Evolutionary conservation across 1,140 invertebrate genomes (phyloP), one percentile per base, ranked within the genome.

Genomic region (Tribolium castaneum): DNA sequence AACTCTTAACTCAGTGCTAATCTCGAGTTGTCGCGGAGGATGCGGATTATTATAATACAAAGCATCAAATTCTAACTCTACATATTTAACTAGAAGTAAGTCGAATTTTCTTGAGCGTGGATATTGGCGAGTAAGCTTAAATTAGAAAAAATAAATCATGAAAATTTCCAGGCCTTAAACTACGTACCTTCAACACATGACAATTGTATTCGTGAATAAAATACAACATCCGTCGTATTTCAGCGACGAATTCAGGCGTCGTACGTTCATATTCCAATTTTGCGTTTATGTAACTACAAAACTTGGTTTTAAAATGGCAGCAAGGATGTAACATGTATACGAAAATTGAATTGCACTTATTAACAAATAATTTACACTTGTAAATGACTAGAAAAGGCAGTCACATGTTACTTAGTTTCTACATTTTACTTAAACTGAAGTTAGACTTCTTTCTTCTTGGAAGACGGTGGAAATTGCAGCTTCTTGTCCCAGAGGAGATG

Each of bases 151-250:
- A 30, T 3, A 30, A 30, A 30, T 30, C 25, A 30, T 30, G 25
- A 30, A 3, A 30, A 30, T 5, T 30, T 30, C 6, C 25, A 30
- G 6, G 25, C 1, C 25, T 30, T 30, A 0, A 30, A 30, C 5
- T 54, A 34, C 19, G 12, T 7, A 73, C 71, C 39, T 73, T 73
- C 12, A 19, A 35, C 30, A 73, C 71, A n/a, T 73, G 19, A 14
- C 19, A 54, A 73, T 73, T 73, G 50, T 73, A 52, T 54, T 73
- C 71, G 12, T 73, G 71, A 35, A 73, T 25, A 52, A 51, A 54
- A 54, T 54, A 73, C 14, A 73, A 52, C 14, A 13, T 54, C 30
- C 49, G 13, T 9, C 19, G 71, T 30, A 73, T 6, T 22, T 73
- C 71, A 6, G 49, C 16, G 19, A 52, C 25, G 34, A 73, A 73